Base-by-base conservation (phyloP, 2,888 invertebrate species). In the Arrhopalites spinosus region DNA sequence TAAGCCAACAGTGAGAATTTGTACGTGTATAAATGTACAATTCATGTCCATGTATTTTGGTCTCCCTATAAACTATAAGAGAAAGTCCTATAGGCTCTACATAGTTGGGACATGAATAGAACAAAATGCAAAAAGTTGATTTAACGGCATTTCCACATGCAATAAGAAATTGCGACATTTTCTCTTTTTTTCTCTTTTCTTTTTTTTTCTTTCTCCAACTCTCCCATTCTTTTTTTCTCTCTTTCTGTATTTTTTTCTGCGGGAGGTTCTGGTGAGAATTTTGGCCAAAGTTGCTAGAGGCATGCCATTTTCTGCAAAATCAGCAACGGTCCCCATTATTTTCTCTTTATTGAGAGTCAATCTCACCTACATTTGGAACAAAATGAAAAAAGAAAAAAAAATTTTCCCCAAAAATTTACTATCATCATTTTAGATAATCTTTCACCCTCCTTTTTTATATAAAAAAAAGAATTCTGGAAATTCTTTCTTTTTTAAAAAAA, bases 111-210 rank as follows among this genome's bases (percentile, higher is more conserved):
- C 7, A n/a, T 45, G 66, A 66, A 45, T 66, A 69, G 50, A 73
- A 20, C 64, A n/a, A 30, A 64, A 64, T 43, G 36, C 43, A 80
- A 81, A n/a, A 81, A 78, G 77, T 78, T 77, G 80, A 81, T 81
- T 81, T 81, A 81, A 81, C 80, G 81, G 80, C 79, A 64, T 43
- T 75, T 79, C 76, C 77, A 78, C 81, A 81, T 80, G 81, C 81
- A 81, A 80, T 79, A 79, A 79, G 75, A 77, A 81, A 81, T 79
- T 78, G 81, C 78, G 78, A 78, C 78, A 78, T 78, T 80, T 78
- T 78, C 76, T 70, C 76, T 53, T 29, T 36, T 27, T 20, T 29
- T 45, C 29, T 27, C 36, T 29, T 23, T 66, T 17, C 30, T 13
- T 2, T 30, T 64, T 23, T 27, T 36, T 17, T 20, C n/a, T 67